phyloP scores from a whole-genome alignment of 2,797 vertebrate species.

The Acanthiza pusilla region DNA sequence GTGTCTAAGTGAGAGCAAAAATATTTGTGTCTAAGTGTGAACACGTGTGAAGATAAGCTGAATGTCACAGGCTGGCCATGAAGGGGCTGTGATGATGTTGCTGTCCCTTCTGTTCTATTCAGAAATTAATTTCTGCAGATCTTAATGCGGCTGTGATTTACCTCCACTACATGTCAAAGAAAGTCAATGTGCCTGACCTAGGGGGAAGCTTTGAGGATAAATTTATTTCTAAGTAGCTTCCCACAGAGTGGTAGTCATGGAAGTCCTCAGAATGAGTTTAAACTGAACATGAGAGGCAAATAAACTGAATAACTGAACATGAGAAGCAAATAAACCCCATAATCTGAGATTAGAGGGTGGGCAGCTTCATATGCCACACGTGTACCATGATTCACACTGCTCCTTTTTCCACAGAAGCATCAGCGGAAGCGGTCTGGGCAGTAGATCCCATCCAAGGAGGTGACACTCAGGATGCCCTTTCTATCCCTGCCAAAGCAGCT shows the following conservation, averaged over 20 bases:
- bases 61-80: neutral
- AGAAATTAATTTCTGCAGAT: neutral
- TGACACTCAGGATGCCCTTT: neutral
- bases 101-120: neutral
- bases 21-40: neutral
- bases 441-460: neutral
- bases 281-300: neutral
- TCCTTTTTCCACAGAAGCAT: neutral
- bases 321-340: neutral
- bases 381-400: neutral
- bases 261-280: neutral
- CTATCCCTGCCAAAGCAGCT: conserved; percentile 51
- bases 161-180: neutral
- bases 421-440: neutral
- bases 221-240: neutral
- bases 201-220: neutral
- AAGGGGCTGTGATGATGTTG: neutral
- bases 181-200: neutral
- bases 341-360: neutral
- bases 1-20: neutral
- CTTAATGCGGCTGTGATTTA: neutral
- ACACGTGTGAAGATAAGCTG: neutral
- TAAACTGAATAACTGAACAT: neutral
- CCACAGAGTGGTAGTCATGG: neutral
- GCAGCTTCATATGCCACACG: neutral